phyloP scores from a whole-genome alignment of 2,888 invertebrate species.

The Chymomyza amoena region DNA sequence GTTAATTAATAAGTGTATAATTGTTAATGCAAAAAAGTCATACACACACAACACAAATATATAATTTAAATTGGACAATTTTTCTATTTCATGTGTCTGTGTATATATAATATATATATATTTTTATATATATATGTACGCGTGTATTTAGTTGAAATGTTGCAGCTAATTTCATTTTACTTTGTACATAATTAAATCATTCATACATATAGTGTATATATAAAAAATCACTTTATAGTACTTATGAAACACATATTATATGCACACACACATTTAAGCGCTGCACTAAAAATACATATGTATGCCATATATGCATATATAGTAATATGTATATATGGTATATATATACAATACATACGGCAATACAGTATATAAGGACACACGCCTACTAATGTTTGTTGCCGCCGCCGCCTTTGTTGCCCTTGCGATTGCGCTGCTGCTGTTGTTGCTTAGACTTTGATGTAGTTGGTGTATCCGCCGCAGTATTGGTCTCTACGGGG shows the following conservation, averaged over 20 bases:
- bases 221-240: neutral
- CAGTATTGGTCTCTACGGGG: neutral
- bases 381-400: conserved; percentile 25
- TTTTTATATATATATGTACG: no score
- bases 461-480: neutral
- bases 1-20: neutral
- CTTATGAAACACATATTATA: neutral
- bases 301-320: conserved; percentile 22
- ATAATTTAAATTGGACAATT: neutral
- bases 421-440: conserved; percentile 38
- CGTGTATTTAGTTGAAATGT: conserved; percentile 2
- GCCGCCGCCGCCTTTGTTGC: conserved; percentile 16
- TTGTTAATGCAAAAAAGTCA: neutral
- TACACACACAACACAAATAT: neutral
- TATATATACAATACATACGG: neutral
- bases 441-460: conserved; percentile 32
- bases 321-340: no score
- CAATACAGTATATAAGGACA: conserved; percentile 30
- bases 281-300: conserved; percentile 5
- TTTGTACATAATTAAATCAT: conserved; percentile 2
- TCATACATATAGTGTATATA: no score
- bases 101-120: neutral
- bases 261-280: neutral
- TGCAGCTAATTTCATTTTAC: neutral
- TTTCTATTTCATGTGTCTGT: neutral